Base-by-base conservation (phyloP, 2,113 vertebrate genomes). In the Callocephalon fimbriatum region DNA sequence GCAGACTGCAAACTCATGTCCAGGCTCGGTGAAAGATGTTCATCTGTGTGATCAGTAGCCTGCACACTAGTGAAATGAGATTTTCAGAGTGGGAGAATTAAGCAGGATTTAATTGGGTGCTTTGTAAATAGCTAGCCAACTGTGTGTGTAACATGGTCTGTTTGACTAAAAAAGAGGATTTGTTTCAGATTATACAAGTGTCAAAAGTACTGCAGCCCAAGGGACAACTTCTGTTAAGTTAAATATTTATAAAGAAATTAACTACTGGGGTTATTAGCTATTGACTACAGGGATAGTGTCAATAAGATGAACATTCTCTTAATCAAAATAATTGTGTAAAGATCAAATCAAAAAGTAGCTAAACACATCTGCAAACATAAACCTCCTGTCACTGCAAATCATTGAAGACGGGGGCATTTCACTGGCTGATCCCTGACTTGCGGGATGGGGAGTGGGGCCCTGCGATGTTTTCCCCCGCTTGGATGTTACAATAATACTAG, bases 41-140 rank as follows among this genome's bases (percentile, higher is more conserved):
- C 87, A 92, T 95, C 96, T 94, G 87, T 96, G 93, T 95, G 96
- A 95, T 97, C 88, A 45, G 96, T 94, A 86, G 93, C 94, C 86
- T 83, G 83, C 51, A 8, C 27, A 12, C 88, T 86, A 94, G 87
- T 94, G 95, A 96, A 95, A 96, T 47, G 73, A 95, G 96, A 96
- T 98, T 98, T 98, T 97, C 96, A 70, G 97, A 92, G 79, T 88
- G 92, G 92, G 95, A 93, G 97, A 98, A 98, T 98, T 98, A 98
- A 98, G 97, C 95, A 97, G 98, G 97, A 97, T 98, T 98, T 98
- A 98, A 98, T 98, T 98, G 98, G 97, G 93, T 97, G 92, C 97
- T 98, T 98, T 98, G 98, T 98, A 98, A 98, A 98, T 97, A 98
- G 85, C 87, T 96, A 95, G 97, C 96, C 97, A 97, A 97, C 97